These are phyloP conservation scores for Dufourea novaeangliae DNA, from an alignment of 1,140 invertebrate species.

Conservation along the genomic window DNA sequence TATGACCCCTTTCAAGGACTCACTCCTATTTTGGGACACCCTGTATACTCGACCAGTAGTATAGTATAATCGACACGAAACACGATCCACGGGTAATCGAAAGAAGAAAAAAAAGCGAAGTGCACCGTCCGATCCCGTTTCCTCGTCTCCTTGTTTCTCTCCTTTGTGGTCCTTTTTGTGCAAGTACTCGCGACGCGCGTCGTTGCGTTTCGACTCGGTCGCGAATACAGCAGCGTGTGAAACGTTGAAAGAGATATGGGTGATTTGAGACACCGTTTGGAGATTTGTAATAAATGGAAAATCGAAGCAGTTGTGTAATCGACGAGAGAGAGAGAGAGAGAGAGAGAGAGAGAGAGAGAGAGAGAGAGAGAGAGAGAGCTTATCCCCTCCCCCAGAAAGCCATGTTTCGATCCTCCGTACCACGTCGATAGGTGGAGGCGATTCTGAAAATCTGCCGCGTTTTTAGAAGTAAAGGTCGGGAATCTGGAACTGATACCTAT, in stretches of 20 bases:
- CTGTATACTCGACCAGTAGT: too few relatives aligned
- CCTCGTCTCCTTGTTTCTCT: too few relatives aligned
- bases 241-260: constrained; percentile 8
- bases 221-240: constrained; percentile 15
- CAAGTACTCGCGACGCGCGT: constrained; percentile 1
- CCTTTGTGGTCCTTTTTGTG: too few relatives aligned
- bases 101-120: too few relatives aligned
- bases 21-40: too few relatives aligned
- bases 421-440: not conserved
- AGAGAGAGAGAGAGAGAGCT: constrained; percentile 37
- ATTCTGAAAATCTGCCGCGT: not conserved
- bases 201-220: not conserved
- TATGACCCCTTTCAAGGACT: too few relatives aligned
- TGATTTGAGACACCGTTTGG: too few relatives aligned
- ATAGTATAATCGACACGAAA: too few relatives aligned
- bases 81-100: constrained; percentile 8
- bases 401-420: not conserved
- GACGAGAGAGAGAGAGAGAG: not conserved
- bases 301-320: constrained; percentile 13
- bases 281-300: too few relatives aligned
- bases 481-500: too few relatives aligned
- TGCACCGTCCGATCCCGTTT: constrained; percentile 24
- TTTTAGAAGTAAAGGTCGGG: too few relatives aligned
- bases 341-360: not conserved
- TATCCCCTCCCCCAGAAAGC: constrained; percentile 18